A percentile compares a stretch with the other conserved stretches of the same genome.
Evolutionary conservation across 2,888 invertebrate genomes (phyloP).

Genomic region (Megalurothrips usitatus): DNA sequence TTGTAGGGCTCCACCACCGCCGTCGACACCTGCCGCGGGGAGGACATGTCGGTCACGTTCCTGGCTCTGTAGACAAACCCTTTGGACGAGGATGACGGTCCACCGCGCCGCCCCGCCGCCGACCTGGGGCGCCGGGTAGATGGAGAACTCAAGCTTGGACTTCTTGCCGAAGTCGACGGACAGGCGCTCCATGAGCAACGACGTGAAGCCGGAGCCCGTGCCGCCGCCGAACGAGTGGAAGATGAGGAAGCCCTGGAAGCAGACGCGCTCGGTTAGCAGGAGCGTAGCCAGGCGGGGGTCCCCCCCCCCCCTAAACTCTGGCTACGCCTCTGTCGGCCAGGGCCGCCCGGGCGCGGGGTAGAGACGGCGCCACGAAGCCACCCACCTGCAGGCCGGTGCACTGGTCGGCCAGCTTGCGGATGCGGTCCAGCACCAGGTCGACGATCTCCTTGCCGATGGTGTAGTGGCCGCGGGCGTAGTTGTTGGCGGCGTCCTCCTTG

Average conservation of each 20-base stretch:
- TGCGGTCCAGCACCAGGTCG: conserved; percentile 53
- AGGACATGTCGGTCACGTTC: background rate
- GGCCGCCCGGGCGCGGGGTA: background rate
- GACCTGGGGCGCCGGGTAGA: conserved; percentile 62
- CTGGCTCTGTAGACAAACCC: too few species aligned
- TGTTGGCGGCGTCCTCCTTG: conserved; percentile 65
- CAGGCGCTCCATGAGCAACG: conserved; percentile 60
- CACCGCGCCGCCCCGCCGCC: too few species aligned
- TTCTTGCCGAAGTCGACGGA: conserved; percentile 63
- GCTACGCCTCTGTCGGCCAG: too few species aligned
- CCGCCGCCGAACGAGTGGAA: conserved; percentile 61
- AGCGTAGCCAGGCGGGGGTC: background rate
- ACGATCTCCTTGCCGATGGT: conserved; percentile 60
- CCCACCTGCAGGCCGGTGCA: conserved; percentile 53
- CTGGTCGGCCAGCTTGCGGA: conserved; percentile 54
- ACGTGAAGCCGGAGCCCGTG: conserved; percentile 62
- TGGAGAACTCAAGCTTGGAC: conserved; percentile 60
- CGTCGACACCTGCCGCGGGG: conserved; percentile 46
- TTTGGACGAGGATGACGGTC: too few species aligned
- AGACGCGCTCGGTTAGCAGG: background rate
- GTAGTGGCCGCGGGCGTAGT: conserved; percentile 65
- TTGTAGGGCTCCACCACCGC: conserved; percentile 60
- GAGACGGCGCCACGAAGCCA: too few species aligned
- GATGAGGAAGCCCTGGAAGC: conserved; percentile 55
- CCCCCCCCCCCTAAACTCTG: too few species aligned